Conservation (phyloP, 2,113 vertebrate species). For the Trogon surrucura region DNA sequence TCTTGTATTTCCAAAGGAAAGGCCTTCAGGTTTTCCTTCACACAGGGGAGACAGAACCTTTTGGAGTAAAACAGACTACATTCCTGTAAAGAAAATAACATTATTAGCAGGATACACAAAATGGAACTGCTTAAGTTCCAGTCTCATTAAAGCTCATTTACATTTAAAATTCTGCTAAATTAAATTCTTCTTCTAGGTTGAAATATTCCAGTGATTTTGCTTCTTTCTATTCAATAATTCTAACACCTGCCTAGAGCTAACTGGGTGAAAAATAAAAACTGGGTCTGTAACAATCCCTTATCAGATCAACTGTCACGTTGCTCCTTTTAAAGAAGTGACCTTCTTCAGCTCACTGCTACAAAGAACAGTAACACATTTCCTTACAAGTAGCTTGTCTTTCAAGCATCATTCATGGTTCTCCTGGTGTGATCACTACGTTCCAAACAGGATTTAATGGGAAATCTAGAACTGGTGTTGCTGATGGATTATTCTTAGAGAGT, state of each 20-base stretch:
- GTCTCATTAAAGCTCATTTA: neutral
- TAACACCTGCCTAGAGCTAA: neutral
- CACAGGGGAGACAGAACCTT: conserved; percentile 87
- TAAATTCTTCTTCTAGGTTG: neutral
- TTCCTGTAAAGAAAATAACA: conserved; percentile 73
- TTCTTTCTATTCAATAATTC: neutral
- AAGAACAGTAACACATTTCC: neutral
- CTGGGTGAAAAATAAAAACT: neutral
- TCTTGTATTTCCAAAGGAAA: conserved; percentile 86
- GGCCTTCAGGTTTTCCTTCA: conserved; percentile 79
- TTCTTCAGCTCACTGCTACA: neutral
- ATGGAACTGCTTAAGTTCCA: neutral
- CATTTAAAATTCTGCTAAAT: neutral
- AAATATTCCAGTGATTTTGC: neutral
- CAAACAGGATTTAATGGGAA: neutral
- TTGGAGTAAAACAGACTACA: conserved; percentile 91
- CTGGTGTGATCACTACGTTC: neutral
- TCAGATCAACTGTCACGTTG: neutral
- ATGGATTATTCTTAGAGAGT: neutral
- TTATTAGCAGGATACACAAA: neutral
- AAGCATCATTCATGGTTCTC: neutral
- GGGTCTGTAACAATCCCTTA: neutral
- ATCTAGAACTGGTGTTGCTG: neutral
- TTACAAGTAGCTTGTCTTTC: neutral
- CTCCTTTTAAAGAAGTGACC: neutral